Conservation (phyloP, 1,140 invertebrate genomes). For the Drosophila kepulauana region DNA sequence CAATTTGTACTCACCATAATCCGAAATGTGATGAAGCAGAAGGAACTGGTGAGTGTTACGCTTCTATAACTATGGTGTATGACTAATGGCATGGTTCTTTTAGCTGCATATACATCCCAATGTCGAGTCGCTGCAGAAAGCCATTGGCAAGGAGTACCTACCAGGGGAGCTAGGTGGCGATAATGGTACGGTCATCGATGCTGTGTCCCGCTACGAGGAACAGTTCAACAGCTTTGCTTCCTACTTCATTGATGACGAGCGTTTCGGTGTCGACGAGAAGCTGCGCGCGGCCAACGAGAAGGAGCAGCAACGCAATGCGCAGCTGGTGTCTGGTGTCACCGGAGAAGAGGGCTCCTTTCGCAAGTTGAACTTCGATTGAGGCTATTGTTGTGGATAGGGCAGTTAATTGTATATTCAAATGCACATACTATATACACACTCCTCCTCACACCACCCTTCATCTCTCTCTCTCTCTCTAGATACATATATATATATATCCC, state of each 20-base stretch:
- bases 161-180: conserved; percentile 87
- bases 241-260: conserved; percentile 86
- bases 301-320: conserved; percentile 36
- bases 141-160: conserved; percentile 85
- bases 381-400: conserved; percentile 8
- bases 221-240: conserved; percentile 84
- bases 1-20: conserved; percentile 72
- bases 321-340: conserved; percentile 26
- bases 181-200: conserved; percentile 85
- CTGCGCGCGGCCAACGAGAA: conserved; percentile 81
- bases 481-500: conserved; percentile 43
- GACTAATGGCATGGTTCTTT: background rate
- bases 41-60: conserved; percentile 70
- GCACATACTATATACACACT: conserved; percentile 64
- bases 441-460: conserved; percentile 27
- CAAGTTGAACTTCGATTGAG: conserved; percentile 79
- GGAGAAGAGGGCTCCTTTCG: conserved; percentile 66
- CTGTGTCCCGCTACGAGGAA: conserved; percentile 85
- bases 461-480: conserved; percentile 20
- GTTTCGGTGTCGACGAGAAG: conserved; percentile 86
- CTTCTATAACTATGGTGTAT: background rate
- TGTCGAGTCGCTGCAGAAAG: conserved; percentile 84
- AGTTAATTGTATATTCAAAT: conserved; percentile 70
- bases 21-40: conserved; percentile 79
- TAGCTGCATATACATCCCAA: conserved; percentile 78